phyloP scores from a whole-genome alignment of 2,888 invertebrate species.

The Subacronicta megacephala region DNA sequence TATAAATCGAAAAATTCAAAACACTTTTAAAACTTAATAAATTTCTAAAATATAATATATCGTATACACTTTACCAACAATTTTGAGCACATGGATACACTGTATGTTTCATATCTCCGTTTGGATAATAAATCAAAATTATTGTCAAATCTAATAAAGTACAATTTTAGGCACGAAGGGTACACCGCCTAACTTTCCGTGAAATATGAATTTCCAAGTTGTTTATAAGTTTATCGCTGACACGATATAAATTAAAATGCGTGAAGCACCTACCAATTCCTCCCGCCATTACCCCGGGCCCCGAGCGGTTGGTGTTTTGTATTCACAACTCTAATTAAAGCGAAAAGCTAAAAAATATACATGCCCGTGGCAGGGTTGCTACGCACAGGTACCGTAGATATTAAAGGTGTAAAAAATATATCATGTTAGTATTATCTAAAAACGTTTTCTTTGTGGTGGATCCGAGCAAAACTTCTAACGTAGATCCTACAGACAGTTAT shows the following conservation, averaged over 20 bases:
- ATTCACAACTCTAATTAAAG: slow-evolving; percentile 73
- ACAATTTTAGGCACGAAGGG: slow-evolving; percentile 37
- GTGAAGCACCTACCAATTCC: slow-evolving; percentile 68
- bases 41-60: slow-evolving; percentile 21
- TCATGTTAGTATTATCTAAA: slow-evolving; percentile 24
- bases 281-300: slow-evolving; percentile 61
- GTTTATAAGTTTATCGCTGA: slow-evolving; percentile 59
- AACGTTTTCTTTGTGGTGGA: slow-evolving; percentile 24
- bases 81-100: slow-evolving; percentile 36
- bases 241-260: slow-evolving; percentile 74
- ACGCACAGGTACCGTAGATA: slow-evolving; percentile 5
- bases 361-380: slow-evolving; percentile 21
- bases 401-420: slow-evolving; percentile 17
- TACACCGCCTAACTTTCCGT: slow-evolving; percentile 44
- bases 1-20: slow-evolving; percentile 6
- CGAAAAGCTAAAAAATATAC: slow-evolving; percentile 60
- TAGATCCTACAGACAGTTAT: slow-evolving; percentile 22
- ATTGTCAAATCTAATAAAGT: slow-evolving; percentile 38
- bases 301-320: slow-evolving; percentile 62
- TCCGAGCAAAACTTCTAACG: slow-evolving; percentile 24
- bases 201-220: slow-evolving; percentile 53
- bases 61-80: slow-evolving; percentile 36
- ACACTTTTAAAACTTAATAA: slow-evolving; percentile 12
- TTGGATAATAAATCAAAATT: slow-evolving; percentile 37
- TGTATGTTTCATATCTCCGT: slow-evolving; percentile 22